These are phyloP conservation scores for Nephrotoma guestfalica DNA, from an alignment of 2,888 invertebrate genomes.

Conservation along the genomic window DNA sequence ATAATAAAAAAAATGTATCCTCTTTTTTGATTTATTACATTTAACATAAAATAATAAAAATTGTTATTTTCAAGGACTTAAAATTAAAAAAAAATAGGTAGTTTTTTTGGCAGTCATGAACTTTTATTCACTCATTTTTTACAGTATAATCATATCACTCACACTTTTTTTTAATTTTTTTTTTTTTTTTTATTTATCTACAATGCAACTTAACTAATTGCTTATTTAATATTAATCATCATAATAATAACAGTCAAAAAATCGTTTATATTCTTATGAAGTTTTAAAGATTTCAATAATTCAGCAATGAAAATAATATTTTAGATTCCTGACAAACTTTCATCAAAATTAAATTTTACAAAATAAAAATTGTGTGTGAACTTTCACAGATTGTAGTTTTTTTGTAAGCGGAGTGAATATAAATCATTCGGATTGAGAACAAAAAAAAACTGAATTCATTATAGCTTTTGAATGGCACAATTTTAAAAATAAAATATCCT, in stretches of 20 bases:
- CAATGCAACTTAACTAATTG: not conserved
- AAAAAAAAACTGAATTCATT: not conserved
- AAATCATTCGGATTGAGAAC: not conserved
- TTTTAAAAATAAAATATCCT: not conserved
- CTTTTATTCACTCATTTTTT: slow-evolving; percentile 7
- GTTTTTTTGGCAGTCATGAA: not conserved
- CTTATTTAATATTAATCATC: not conserved
- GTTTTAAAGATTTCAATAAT: not conserved
- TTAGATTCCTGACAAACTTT: not conserved
- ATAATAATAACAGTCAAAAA: not conserved
- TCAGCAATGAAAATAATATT: too few species aligned
- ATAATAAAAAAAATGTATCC: not conserved
- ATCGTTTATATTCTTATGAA: not conserved
- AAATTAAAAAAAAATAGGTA: not conserved
- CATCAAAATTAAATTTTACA: not conserved
- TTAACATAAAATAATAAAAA: not conserved
- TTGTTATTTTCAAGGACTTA: not conserved
- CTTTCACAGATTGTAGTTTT: not conserved
- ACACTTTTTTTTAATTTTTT: not conserved
- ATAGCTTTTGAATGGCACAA: not conserved
- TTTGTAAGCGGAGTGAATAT: not conserved
- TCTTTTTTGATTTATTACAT: not conserved
- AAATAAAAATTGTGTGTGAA: not conserved
- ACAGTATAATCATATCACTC: not conserved
- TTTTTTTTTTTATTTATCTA: not conserved